Percentiles rank a stretch among this genome's conserved stretches.
These are phyloP conservation scores for Excalfactoria chinensis DNA, from an alignment of 2,113 vertebrate genomes.

Conservation along the genomic window DNA sequence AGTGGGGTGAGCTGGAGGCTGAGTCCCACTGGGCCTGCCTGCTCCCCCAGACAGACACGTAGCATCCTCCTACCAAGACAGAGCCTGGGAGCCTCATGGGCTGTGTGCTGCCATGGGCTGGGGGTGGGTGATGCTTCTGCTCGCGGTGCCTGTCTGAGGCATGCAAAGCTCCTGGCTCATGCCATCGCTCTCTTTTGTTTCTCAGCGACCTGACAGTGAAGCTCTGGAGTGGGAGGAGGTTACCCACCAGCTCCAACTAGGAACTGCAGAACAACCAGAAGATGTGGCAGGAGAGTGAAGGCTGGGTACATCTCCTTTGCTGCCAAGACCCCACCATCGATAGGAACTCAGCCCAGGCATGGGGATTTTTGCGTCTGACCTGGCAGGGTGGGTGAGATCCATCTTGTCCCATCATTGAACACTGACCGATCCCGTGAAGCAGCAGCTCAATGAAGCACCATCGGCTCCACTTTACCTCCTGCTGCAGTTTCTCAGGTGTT, in stretches of 20 bases:
- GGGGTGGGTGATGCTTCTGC: background rate
- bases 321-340: background rate
- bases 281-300: background rate
- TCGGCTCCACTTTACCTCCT: background rate
- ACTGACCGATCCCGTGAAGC: background rate
- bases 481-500: background rate
- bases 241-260: constrained; percentile 65
- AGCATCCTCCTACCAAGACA: background rate
- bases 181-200: constrained; percentile 42
- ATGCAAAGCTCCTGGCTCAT: background rate
- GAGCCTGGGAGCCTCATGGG: background rate
- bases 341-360: background rate
- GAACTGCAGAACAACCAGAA: constrained; percentile 27
- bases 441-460: background rate
- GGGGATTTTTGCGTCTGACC: background rate
- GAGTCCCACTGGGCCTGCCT: constrained; percentile 21
- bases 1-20: constrained; percentile 9
- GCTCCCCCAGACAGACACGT: background rate
- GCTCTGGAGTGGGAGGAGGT: constrained; percentile 85
- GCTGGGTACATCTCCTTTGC: background rate
- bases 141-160: background rate
- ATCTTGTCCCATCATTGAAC: background rate
- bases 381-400: background rate
- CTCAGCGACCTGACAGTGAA: constrained; percentile 94
- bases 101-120: background rate